Conservation (phyloP, 1,140 invertebrate species). For the Drosophila sproati region DNA sequence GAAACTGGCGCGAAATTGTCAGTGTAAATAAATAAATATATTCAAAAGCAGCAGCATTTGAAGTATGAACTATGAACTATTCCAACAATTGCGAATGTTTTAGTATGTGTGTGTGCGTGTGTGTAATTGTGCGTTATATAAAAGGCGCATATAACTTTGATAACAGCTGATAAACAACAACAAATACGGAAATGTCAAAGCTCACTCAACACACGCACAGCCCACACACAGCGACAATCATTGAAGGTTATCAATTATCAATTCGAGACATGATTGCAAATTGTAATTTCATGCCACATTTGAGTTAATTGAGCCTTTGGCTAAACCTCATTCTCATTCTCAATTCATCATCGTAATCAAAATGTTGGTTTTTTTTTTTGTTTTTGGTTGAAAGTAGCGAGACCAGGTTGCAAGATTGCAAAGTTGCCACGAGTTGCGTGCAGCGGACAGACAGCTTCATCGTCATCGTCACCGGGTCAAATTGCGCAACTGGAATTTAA, state of each 20-base stretch:
- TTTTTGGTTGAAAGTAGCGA: background rate
- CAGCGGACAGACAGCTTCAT: background rate
- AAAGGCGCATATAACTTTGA: constrained; percentile 44
- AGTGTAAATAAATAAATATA: constrained; percentile 22
- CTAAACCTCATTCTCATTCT: too few relatives aligned
- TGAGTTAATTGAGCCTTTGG: constrained; percentile 6
- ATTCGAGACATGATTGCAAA: too few relatives aligned
- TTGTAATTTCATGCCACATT: constrained; percentile 13
- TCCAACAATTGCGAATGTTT: background rate
- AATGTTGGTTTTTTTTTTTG: background rate
- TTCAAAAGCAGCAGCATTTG: background rate
- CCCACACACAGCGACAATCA: constrained; percentile 15
- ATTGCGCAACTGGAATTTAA: constrained; percentile 57
- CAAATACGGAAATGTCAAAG: constrained; percentile 51
- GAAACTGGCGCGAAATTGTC: constrained; percentile 37
- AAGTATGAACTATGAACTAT: background rate
- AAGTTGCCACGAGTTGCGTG: background rate
- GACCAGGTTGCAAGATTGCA: background rate
- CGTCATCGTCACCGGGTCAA: constrained; percentile 7
- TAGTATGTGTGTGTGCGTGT: background rate
- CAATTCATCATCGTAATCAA: too few relatives aligned
- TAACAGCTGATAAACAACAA: constrained; percentile 59
- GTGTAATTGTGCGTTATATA: constrained; percentile 54
- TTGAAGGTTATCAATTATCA: constrained; percentile 55
- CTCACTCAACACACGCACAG: constrained; percentile 15